Conservation (phyloP, 2,888 invertebrate species). For the Stramonita haemastoma region DNA sequence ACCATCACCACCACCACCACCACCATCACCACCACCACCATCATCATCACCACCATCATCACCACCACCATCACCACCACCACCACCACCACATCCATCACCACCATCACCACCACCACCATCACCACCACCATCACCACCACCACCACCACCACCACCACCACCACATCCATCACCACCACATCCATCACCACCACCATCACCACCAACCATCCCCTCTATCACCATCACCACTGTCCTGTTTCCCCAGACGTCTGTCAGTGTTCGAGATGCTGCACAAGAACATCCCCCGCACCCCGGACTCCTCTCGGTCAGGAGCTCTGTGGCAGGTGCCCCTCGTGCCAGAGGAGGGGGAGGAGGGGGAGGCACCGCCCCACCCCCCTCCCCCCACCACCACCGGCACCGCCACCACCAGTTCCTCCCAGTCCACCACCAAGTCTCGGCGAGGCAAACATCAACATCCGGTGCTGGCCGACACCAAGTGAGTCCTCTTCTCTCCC, state of each 20-base stretch:
- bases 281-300: slow-evolving; percentile 40
- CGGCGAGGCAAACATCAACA: slow-evolving; percentile 26
- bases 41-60: no score
- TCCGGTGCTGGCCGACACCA: slow-evolving; percentile 39
- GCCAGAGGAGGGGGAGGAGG: slow-evolving; percentile 34
- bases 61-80: no score
- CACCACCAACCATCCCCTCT: no score
- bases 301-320: slow-evolving; percentile 23
- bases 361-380: slow-evolving; percentile 12
- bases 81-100: no score
- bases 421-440: slow-evolving; percentile 20
- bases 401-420: slow-evolving; percentile 4
- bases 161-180: background rate
- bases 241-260: slow-evolving; percentile 26
- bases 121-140: no score
- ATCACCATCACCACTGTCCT: background rate
- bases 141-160: no score
- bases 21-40: no score
- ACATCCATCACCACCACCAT: no score
- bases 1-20: no score
- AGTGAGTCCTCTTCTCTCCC: slow-evolving; percentile 14
- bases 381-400: background rate
- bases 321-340: slow-evolving; percentile 38
- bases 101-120: no score
- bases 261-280: slow-evolving; percentile 46